A percentile compares a stretch with the other conserved stretches of the same genome.
These are phyloP conservation scores for Hirtodrosophila histrioides DNA, from an alignment of 2,888 invertebrate species.

Conservation along the genomic window DNA sequence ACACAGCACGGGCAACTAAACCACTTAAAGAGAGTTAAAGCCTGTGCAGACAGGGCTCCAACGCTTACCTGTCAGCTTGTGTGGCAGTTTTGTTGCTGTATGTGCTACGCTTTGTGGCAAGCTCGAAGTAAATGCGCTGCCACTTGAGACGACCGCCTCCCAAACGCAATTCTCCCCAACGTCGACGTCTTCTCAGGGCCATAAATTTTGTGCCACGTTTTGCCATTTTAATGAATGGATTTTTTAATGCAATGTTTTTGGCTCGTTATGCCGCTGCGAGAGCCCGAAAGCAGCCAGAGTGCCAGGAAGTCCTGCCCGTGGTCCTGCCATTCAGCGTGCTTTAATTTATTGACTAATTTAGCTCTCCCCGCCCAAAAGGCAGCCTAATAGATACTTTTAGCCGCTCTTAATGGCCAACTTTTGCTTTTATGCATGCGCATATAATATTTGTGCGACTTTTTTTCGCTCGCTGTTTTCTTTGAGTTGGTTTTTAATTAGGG, in stretches of 20 bases:
- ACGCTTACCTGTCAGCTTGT: slow-evolving; percentile 34
- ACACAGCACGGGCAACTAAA: slow-evolving; percentile 1
- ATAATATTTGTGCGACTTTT: slow-evolving; percentile 2
- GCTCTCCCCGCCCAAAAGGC: slow-evolving; percentile 21
- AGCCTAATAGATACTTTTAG: slow-evolving; percentile 74
- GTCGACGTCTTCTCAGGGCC: slow-evolving; percentile 44
- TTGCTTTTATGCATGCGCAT: slow-evolving; percentile 29
- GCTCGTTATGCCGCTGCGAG: slow-evolving; percentile 56
- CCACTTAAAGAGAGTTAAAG: slow-evolving; percentile 41
- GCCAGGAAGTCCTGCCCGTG: slow-evolving; percentile 11
- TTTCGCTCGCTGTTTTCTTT: slow-evolving; percentile 6
- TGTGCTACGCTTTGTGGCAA: slow-evolving; percentile 44
- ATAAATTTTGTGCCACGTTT: slow-evolving; percentile 79
- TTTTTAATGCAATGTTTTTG: slow-evolving; percentile 79
- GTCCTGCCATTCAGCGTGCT: slow-evolving; percentile 36
- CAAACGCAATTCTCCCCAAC: slow-evolving; percentile 12
- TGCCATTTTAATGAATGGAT: slow-evolving; percentile 81
- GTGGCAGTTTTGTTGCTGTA: slow-evolving; percentile 22
- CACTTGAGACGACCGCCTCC: slow-evolving; percentile 46
- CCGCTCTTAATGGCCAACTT: slow-evolving; percentile 57
- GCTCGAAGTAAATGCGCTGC: slow-evolving; percentile 36
- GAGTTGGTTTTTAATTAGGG: slow-evolving; percentile 33
- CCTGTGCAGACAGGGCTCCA: slow-evolving; percentile 1
- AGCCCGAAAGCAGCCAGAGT: not conserved
- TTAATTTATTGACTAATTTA: slow-evolving; percentile 79